These are phyloP conservation scores for Phasianus colchicus DNA, from an alignment of 2,113 vertebrate species.

Conservation along the genomic window DNA sequence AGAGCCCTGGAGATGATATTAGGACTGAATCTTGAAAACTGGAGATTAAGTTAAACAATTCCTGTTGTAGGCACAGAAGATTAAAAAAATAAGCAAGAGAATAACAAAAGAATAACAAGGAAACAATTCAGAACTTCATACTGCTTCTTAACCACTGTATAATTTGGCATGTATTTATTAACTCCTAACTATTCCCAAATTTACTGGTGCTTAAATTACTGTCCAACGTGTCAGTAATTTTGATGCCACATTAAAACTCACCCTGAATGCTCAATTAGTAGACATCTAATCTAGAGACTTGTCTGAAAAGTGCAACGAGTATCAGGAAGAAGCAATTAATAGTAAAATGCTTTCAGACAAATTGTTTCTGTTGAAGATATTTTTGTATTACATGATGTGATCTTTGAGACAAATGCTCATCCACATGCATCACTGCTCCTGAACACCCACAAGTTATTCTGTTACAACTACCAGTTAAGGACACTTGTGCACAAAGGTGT, in stretches of 20 bases:
- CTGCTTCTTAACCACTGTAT: neutral
- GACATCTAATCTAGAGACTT: neutral
- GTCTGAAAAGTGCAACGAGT: constrained; percentile 3
- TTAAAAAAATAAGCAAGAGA: neutral
- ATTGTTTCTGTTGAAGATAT: neutral
- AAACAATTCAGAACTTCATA: neutral
- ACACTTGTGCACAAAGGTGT: neutral
- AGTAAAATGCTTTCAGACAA: constrained; percentile 18
- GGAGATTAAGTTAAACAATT: neutral
- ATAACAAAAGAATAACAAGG: neutral
- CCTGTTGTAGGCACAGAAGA: neutral
- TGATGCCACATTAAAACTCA: neutral
- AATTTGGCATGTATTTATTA: constrained; percentile 13
- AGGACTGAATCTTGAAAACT: neutral
- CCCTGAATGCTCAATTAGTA: constrained; percentile 6
- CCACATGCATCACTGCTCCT: neutral
- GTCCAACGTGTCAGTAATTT: neutral
- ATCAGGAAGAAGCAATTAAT: neutral
- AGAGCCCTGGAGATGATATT: neutral
- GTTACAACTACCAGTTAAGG: neutral
- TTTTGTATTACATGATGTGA: neutral
- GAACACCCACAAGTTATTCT: constrained; percentile 9
- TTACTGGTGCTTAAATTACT: constrained; percentile 10
- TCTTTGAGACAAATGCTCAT: neutral
- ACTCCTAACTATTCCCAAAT: neutral